phyloP scores from a whole-genome alignment of 2,888 invertebrate genomes.

The Physocephala rufipes region DNA sequence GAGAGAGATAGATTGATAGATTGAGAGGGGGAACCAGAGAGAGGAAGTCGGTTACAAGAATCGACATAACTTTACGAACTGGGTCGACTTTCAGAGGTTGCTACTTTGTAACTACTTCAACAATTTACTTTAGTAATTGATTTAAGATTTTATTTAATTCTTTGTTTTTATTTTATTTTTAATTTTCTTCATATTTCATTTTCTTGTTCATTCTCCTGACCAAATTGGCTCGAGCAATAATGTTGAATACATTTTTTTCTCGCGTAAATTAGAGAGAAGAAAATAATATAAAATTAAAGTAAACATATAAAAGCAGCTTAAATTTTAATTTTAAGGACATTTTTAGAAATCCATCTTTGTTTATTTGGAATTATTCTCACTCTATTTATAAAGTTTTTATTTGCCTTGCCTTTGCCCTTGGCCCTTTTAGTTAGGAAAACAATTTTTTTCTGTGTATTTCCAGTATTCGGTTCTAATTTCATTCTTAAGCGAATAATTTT shows the following conservation, averaged over 20 bases:
- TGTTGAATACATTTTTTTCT: background rate
- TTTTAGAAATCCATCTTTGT: too few relatives aligned
- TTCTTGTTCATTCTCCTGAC: background rate
- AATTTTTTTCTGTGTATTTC: too few relatives aligned
- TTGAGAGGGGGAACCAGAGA: background rate
- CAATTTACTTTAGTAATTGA: conserved; percentile 17
- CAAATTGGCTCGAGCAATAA: background rate
- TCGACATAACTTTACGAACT: conserved; percentile 16
- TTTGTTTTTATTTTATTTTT: background rate
- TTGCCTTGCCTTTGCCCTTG: too few relatives aligned
- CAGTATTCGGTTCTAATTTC: too few relatives aligned
- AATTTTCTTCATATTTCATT: background rate
- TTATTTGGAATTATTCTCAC: too few relatives aligned
- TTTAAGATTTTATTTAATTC: conserved; percentile 1
- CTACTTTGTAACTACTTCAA: conserved; percentile 1
- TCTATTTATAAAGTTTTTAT: too few relatives aligned
- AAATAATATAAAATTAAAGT: too few relatives aligned
- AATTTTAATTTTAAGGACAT: too few relatives aligned
- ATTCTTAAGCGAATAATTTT: too few relatives aligned
- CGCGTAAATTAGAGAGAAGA: too few relatives aligned
- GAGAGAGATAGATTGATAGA: background rate
- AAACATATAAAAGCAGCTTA: too few relatives aligned
- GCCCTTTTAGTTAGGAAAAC: too few relatives aligned
- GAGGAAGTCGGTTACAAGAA: background rate
- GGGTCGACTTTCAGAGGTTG: conserved; percentile 15